Conservation (phyloP, 2,888 invertebrate genomes). For the Drosophila maculinotata region DNA sequence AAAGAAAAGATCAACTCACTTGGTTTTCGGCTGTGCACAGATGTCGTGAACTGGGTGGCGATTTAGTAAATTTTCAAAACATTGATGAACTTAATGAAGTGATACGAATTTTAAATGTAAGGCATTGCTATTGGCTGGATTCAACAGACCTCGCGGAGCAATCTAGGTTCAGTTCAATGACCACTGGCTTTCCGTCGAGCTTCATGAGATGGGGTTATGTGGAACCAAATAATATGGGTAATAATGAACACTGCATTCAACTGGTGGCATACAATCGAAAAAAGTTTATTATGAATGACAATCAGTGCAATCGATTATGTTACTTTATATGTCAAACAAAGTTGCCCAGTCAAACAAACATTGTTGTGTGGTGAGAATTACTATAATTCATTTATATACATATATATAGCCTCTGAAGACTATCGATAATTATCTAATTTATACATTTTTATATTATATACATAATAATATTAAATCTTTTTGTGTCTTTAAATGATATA, state of each 20-base stretch:
- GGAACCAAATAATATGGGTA: conserved; percentile 29
- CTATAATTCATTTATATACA: neutral
- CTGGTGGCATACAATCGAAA: neutral
- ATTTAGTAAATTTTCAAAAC: conserved; percentile 20
- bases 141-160: neutral
- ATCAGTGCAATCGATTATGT: neutral
- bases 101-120: neutral
- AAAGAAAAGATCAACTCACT: neutral
- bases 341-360: conserved; percentile 13
- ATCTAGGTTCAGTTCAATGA: conserved; percentile 9
- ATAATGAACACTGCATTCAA: conserved; percentile 19
- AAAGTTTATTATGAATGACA: conserved; percentile 24
- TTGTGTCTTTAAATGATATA: too few species aligned
- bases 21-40: conserved; percentile 33
- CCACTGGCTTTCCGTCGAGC: neutral
- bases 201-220: neutral
- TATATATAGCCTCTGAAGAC: neutral
- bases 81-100: neutral
- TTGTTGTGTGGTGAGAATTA: conserved; percentile 14
- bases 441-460: too few species aligned
- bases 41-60: conserved; percentile 18
- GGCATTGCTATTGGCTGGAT: conserved; percentile 16
- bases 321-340: conserved; percentile 30
- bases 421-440: neutral
- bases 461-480: too few species aligned